Evolutionary conservation across 1,140 invertebrate genomes (phyloP), one percentile per base, ranked within the genome.

Genomic region (Hirudo medicinalis): DNA sequence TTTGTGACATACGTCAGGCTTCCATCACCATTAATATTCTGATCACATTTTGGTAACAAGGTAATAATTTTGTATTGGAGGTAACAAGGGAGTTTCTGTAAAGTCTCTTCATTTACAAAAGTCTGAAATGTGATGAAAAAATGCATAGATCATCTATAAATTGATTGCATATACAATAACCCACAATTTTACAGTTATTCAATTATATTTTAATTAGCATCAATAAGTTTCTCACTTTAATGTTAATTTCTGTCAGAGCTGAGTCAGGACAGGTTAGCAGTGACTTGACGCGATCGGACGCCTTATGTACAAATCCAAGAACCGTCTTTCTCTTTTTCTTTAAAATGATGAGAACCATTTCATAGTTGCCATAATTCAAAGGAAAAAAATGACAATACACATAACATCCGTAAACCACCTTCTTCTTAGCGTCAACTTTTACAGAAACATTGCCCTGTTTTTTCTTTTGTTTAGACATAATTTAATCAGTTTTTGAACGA

Each of bases 11-110:
- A 63, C 57, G 29, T 20, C 15, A 63, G 29, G 29, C 29, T 63
- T 20, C 57, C 57, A 25, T 25, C 22, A 63, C 29, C 20, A n/a
- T n/a, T 32, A 32, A 25, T 11, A 32, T 25, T 32, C 29, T 63
- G 57, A 63, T 63, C 57, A 63, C 57, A 63, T 22, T 25, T 32
- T 13, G 57, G 57, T 63, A 63, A 63, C 57, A 63, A 63, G 22
- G 22, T 63, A 32, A 63, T 32, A 13, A 63, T 4, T 25, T 63
- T 22, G 19, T 63, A 32, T 20, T 63, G 57, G 29, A 63, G 57
- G 17, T 63, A 63, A 32, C 57, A 25, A 6, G 57, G 57, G 22
- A 63, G 29, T 63, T 32, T 63, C 29, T 63, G 22, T 13, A 63
- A 63, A 63, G 22, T 63, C 22, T 22, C 57, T 63, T 63, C 57